A percentile compares a stretch with the other conserved stretches of the same genome.
These are phyloP conservation scores for Patella pellucida DNA, from an alignment of 2,888 invertebrate genomes.

Conservation along the genomic window DNA sequence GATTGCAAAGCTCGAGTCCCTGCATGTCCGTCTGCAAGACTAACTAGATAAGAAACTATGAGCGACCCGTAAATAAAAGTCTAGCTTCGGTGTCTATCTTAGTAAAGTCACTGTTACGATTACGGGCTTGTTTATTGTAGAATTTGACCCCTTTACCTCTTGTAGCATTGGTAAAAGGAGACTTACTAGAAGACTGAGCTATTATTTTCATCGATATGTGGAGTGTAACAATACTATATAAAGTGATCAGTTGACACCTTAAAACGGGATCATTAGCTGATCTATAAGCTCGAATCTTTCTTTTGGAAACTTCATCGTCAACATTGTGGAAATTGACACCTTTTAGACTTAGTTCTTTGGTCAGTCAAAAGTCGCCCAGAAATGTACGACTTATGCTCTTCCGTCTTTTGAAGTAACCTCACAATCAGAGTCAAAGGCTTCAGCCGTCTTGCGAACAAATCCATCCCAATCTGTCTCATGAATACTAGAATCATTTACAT, in stretches of 20 bases:
- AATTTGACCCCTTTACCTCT: not conserved
- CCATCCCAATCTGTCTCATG: not conserved
- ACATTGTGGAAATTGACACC: not conserved
- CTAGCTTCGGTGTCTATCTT: too few species aligned
- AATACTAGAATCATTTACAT: not conserved
- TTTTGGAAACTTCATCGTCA: not conserved
- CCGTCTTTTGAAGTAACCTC: not conserved
- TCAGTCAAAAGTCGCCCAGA: not conserved
- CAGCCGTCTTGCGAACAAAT: not conserved
- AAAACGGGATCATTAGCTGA: not conserved
- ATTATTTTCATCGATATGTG: not conserved
- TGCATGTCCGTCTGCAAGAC: too few species aligned
- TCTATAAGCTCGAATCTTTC: not conserved
- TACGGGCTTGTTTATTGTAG: not conserved
- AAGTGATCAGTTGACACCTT: not conserved
- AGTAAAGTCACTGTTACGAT: not conserved
- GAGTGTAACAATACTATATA: not conserved
- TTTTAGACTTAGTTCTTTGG: not conserved
- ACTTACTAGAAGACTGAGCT: not conserved
- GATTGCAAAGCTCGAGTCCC: too few species aligned
- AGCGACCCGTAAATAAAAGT: too few species aligned
- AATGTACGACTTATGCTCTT: conserved; percentile 1
- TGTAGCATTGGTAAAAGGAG: not conserved
- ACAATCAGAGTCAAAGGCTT: not conserved
- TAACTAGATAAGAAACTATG: too few species aligned